A percentile compares a stretch with the other conserved stretches of the same genome.
phyloP scores from a whole-genome alignment of 2,797 vertebrate genomes.

The Pogonophryne albipinna region DNA sequence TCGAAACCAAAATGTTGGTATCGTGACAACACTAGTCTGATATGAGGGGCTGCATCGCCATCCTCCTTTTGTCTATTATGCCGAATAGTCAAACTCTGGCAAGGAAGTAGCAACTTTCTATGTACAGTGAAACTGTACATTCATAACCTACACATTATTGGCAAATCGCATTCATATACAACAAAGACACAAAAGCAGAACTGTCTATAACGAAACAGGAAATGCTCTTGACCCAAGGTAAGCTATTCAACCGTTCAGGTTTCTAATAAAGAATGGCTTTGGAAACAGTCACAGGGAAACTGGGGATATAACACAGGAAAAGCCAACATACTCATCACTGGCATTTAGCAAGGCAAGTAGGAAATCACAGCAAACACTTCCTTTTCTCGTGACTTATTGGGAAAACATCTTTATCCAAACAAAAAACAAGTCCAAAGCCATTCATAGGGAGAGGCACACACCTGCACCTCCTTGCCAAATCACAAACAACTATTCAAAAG shows the following conservation, averaged over 20 bases:
- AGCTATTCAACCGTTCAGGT: slow-evolving; percentile 5
- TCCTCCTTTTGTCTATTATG: slow-evolving; percentile 14
- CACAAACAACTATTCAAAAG: background rate
- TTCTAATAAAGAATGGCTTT: slow-evolving; percentile 28
- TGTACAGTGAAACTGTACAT: background rate
- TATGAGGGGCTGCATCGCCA: slow-evolving; percentile 31
- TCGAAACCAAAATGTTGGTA: no score
- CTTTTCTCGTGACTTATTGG: slow-evolving; percentile 39
- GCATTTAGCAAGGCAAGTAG: slow-evolving; percentile 29
- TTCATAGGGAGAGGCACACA: background rate
- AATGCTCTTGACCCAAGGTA: slow-evolving; percentile 26
- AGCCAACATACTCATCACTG: slow-evolving; percentile 57
- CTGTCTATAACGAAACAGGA: slow-evolving; percentile 21
- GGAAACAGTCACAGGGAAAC: slow-evolving; percentile 36
- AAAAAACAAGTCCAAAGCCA: background rate
- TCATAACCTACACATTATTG: background rate
- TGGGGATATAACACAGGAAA: slow-evolving; percentile 61
- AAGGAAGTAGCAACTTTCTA: background rate
- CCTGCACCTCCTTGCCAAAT: background rate
- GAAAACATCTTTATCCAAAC: slow-evolving; percentile 15
- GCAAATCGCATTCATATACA: background rate
- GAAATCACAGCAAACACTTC: slow-evolving; percentile 60
- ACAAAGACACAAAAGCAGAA: slow-evolving; percentile 18
- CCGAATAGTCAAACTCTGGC: background rate
- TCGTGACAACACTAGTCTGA: no score